A percentile compares a stretch with the other conserved stretches of the same genome.
phyloP scores from a whole-genome alignment of 2,797 vertebrate species.

The Peromyscus melanophrys region DNA sequence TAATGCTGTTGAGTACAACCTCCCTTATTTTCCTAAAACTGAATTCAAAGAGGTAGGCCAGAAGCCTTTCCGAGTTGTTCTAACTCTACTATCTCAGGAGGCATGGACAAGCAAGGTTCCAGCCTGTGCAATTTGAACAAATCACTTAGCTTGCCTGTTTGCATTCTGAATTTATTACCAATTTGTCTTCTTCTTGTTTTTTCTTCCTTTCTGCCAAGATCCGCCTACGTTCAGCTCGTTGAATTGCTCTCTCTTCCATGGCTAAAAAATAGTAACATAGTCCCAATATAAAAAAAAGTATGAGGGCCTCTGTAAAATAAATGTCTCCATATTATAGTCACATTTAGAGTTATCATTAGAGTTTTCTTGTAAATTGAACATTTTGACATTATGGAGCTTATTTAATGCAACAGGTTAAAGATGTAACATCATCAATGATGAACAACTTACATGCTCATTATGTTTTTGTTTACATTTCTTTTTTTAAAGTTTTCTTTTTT shows the following conservation, averaged over 20 bases:
- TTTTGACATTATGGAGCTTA: background rate
- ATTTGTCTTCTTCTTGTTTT: conserved; percentile 93
- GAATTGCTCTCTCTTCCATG: conserved; percentile 95
- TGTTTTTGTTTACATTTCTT: conserved; percentile 65
- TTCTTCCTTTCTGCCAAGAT: conserved; percentile 93
- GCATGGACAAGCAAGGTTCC: background rate
- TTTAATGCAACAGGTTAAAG: background rate
- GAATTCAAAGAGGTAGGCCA: background rate
- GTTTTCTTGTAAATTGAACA: conserved; percentile 42
- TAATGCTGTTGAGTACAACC: background rate
- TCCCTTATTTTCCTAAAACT: conserved; percentile 38
- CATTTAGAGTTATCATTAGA: conserved; percentile 36
- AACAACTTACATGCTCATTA: conserved; percentile 35
- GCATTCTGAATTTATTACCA: conserved; percentile 90
- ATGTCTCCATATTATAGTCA: conserved; percentile 50
- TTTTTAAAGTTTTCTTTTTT: background rate
- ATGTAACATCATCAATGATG: background rate
- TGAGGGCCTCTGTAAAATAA: conserved; percentile 58
- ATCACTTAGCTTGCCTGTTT: conserved; percentile 66
- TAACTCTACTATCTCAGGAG: conserved; percentile 12
- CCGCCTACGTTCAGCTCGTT: conserved; percentile 92
- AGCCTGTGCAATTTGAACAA: conserved; percentile 53
- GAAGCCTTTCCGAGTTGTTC: conserved; percentile 42
- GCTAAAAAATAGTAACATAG: conserved; percentile 89
- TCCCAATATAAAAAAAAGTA: conserved; percentile 68